Base-by-base conservation (phyloP, 1,140 invertebrate genomes). In the Pachyrhynchus sulphureomaculatus region DNA sequence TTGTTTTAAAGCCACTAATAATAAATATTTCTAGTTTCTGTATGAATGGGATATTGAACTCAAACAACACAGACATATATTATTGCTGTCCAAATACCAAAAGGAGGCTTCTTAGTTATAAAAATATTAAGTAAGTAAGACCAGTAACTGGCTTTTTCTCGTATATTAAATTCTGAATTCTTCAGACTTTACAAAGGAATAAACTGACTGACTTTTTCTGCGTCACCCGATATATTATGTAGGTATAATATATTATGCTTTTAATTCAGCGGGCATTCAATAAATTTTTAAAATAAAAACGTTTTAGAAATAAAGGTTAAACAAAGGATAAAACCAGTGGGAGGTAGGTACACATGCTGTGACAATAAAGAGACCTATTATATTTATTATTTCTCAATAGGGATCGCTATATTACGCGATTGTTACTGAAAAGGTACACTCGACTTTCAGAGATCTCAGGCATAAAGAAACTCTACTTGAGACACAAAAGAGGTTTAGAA, bases 401-500 rank as follows among this genome's bases (percentile, higher is more conserved):
- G 69, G 69, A 71, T 71, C 69, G 65, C 67, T 67, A 65, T 70
- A 69, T 72, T 66, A 64, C 57, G 64, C 68, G 66, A 63, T 73
- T 72, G 70, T 68, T 68, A 72, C 72, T 73, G 72, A 72, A 73
- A 73, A 73, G 72, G 72, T 73, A 73, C 67, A 72, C 72, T 73
- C 72, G 72, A 73, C 72, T 72, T 72, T 55, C 64, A 69, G 68
- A 65, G 57, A 69, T 66, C 64, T 64, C 58, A 23, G 41, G 45
- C 59, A 68, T 65, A 69, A 69, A 71, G 66, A 68, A 62, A 58
- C 61, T 59, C 36, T 57, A 49, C 59, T 59, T 36, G 58, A 45
- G 49, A 61, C 42, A 63, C 42, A 63, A 65, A 57, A 59, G 62
- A 52, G 57, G 55, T 58, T 48, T 58, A 45, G 39, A 32, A 48